These are phyloP conservation scores for Xylocopa sonorina DNA, from an alignment of 1,140 invertebrate genomes.

Conservation along the genomic window DNA sequence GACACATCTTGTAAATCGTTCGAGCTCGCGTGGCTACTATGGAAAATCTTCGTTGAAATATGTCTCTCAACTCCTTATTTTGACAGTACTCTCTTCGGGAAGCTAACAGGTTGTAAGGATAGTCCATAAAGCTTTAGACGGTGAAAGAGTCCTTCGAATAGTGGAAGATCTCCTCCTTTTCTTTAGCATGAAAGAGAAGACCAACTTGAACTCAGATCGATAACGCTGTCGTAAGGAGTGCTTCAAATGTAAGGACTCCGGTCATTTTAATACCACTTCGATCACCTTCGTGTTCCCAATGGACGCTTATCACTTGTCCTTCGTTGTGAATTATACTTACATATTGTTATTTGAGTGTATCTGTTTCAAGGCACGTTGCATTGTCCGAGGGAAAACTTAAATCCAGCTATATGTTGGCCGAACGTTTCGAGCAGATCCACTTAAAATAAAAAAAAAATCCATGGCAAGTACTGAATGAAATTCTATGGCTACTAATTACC, in stretches of 20 bases:
- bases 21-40: neutral
- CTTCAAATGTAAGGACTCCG: neutral
- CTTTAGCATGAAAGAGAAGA: neutral
- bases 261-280: slow-evolving; percentile 12
- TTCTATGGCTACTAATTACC: too few relatives aligned
- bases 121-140: neutral
- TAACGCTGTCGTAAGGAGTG: slow-evolving; percentile 4
- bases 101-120: neutral
- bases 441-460: too few relatives aligned
- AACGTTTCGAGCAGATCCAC: too few relatives aligned
- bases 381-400: too few relatives aligned
- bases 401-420: too few relatives aligned
- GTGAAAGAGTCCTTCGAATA: neutral
- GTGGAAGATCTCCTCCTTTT: neutral
- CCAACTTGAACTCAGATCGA: neutral
- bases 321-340: neutral
- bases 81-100: neutral
- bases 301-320: neutral
- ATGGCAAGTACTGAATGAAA: too few relatives aligned
- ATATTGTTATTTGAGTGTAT: neutral
- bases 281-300: neutral
- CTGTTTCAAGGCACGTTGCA: too few relatives aligned
- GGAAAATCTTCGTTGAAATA: neutral
- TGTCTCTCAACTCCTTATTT: neutral
- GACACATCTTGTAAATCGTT: too few relatives aligned